These are phyloP conservation scores for Gastracanthus pulcherrimus DNA, from an alignment of 2,888 invertebrate species.

Conservation along the genomic window DNA sequence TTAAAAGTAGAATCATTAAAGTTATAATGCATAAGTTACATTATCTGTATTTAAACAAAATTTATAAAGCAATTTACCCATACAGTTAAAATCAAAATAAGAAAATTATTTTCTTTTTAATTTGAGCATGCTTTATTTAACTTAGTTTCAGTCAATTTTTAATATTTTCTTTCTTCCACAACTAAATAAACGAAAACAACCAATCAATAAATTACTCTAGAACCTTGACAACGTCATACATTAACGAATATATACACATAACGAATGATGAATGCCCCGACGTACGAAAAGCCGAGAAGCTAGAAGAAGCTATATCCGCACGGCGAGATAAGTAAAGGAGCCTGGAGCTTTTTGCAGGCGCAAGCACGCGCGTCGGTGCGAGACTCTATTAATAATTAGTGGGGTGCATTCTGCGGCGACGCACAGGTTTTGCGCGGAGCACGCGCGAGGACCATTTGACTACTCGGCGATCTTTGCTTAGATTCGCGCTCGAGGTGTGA, in stretches of 20 bases:
- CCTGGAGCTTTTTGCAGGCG: neutral
- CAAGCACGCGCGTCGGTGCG: neutral
- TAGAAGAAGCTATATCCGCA: neutral
- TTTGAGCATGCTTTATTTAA: no score
- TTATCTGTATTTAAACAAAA: no score
- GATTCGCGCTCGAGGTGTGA: neutral
- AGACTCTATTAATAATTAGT: slow-evolving; percentile 45
- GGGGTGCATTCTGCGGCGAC: slow-evolving; percentile 17
- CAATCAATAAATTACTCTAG: no score
- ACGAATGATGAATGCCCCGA: slow-evolving; percentile 1
- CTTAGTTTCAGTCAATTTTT: no score
- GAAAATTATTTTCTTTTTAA: no score
- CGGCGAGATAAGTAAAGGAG: neutral
- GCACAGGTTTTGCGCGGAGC: neutral
- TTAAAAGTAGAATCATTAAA: no score
- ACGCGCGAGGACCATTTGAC: no score
- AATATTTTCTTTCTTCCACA: no score
- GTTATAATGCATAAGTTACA: no score
- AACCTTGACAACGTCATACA: neutral
- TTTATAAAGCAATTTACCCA: no score
- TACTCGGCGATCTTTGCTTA: neutral
- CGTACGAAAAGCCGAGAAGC: neutral
- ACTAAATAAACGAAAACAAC: no score
- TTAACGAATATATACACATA: neutral
- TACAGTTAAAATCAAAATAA: no score